These are phyloP conservation scores for Drosophila gaucha DNA, from an alignment of 2,888 invertebrate species.

Conservation along the genomic window DNA sequence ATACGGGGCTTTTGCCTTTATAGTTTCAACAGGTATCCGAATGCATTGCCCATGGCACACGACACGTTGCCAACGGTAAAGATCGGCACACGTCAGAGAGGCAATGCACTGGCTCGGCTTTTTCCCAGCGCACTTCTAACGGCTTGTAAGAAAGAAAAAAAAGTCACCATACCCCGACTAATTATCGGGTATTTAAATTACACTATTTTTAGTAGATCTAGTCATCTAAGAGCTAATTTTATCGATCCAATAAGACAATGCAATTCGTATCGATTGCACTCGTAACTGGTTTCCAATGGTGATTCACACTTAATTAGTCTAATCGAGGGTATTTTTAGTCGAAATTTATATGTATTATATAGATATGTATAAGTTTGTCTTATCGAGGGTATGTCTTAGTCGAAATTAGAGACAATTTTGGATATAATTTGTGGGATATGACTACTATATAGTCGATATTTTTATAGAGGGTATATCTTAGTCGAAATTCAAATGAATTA, in stretches of 20 bases:
- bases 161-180: constrained; percentile 48
- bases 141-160: constrained; percentile 33
- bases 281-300: background rate
- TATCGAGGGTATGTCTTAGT: too few species aligned
- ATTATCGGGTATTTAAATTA: constrained; percentile 26
- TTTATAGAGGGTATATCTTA: too few species aligned
- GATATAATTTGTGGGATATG: too few species aligned
- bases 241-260: constrained; percentile 36
- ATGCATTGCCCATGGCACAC: constrained; percentile 56
- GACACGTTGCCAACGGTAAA: constrained; percentile 31
- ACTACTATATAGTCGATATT: too few species aligned
- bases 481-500: too few species aligned
- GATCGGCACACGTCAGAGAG: constrained; percentile 27
- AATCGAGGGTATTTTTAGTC: background rate
- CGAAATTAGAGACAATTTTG: too few species aligned
- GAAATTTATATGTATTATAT: too few species aligned
- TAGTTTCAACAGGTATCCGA: constrained; percentile 35
- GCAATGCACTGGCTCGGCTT: constrained; percentile 30
- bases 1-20: constrained; percentile 51
- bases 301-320: constrained; percentile 20
- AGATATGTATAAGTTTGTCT: too few species aligned
- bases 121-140: constrained; percentile 57
- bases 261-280: constrained; percentile 31
- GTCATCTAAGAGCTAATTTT: constrained; percentile 12
- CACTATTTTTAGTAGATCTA: constrained; percentile 53